Evolutionary conservation across 2,888 invertebrate species (phyloP).

Genomic region (Oasisia sp.): DNA sequence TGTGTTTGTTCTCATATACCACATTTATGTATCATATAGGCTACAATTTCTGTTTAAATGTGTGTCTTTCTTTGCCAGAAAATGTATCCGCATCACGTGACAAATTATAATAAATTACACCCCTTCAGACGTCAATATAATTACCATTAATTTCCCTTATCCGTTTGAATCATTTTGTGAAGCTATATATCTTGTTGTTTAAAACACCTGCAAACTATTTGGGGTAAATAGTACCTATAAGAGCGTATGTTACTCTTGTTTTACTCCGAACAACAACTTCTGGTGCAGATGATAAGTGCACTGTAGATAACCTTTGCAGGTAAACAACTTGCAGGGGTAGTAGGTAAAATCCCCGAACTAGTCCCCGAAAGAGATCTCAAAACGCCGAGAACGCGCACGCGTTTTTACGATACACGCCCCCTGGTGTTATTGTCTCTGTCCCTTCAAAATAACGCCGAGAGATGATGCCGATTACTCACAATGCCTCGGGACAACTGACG

Average conservation of each 20-base stretch:
- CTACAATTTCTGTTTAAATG: no score
- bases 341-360: neutral
- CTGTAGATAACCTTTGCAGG: neutral
- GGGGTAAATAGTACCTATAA: neutral
- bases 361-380: neutral
- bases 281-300: neutral
- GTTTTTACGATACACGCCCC: neutral
- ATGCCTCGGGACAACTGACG: neutral
- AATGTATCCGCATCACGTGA: neutral
- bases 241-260: neutral
- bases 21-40: no score
- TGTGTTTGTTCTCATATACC: no score
- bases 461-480: neutral
- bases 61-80: neutral
- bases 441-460: neutral
- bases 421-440: neutral
- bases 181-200: neutral
- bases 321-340: neutral
- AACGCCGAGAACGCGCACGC: neutral
- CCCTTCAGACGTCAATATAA: no score
- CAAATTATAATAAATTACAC: neutral
- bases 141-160: neutral
- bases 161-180: neutral
- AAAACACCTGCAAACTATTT: neutral
- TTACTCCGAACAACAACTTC: no score